Conservation (phyloP, 2,888 invertebrate genomes). For the Calameuta filiformis region DNA sequence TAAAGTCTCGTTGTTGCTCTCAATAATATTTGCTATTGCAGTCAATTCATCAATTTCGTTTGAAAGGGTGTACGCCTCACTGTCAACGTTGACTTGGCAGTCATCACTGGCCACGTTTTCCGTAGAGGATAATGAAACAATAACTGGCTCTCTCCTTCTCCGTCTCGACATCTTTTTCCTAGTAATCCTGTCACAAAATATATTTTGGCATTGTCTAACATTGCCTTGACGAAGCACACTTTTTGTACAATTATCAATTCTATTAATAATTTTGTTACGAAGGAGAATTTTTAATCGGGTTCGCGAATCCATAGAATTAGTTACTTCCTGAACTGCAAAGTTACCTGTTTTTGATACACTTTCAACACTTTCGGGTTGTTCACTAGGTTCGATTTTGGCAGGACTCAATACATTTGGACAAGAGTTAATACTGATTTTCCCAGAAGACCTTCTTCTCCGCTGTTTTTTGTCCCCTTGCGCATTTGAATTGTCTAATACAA, state of each 20-base stretch:
- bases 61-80: neutral
- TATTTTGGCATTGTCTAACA: neutral
- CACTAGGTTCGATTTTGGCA: neutral
- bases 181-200: neutral
- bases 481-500: neutral
- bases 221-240: neutral
- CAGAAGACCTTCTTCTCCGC: neutral
- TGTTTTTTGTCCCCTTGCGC: neutral
- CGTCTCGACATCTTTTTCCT: neutral
- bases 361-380: neutral
- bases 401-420: neutral
- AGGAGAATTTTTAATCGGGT: conserved; percentile 2
- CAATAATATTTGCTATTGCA: neutral
- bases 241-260: neutral
- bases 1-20: neutral
- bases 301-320: neutral
- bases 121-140: neutral
- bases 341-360: neutral
- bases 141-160: neutral
- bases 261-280: neutral
- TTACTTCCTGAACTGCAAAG: neutral
- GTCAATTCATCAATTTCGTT: neutral
- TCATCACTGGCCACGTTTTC: neutral
- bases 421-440: neutral
- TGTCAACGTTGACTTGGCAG: neutral